Base-by-base conservation (phyloP, 2,888 invertebrate genomes). In the Hyposoter didymator region DNA sequence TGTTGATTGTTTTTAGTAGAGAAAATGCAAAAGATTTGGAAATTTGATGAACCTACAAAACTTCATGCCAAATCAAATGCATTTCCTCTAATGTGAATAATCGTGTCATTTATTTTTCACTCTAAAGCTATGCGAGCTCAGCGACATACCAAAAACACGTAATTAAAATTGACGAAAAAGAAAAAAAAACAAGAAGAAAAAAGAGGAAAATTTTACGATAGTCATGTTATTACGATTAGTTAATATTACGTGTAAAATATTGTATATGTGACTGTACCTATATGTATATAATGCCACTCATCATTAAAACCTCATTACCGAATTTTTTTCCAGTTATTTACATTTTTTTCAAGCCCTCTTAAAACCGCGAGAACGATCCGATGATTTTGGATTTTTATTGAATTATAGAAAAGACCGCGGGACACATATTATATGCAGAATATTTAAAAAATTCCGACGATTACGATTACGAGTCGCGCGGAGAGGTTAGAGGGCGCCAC, bases 231-330 rank as follows among this genome's bases (percentile, higher is more conserved):
- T 84, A 73, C 82, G 64, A 81, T 82, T 87, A 70, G 74, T 82
- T 84, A 79, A 90, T 88, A 92, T 88, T 92, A 88, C 88, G 89
- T 92, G 92, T 89, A 90, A 88, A 85, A 90, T 90, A 90, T 88
- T 92, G 91, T 91, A 92, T 90, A 92, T 92, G 90, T 90, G 89
- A 91, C 86, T 92, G 92, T 92, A 92, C 90, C 89, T 92, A 92
- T 88, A 87, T 91, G 90, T 92, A 91, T 90, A 92, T 92, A 91
- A 59, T 67, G 86, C 75, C 82, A 89, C 90, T 90, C 88, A 84
- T 89, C 88, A 91, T 91, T 90, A 89, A 90, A 86, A 87, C 45
- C 87, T 87, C 84, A 89, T 90, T 89, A 78, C 78, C 45, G 67
- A 85, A 83, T 69, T 0, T 14, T 12, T 22, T 59, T 28, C 6